phyloP scores from a whole-genome alignment of 1,140 invertebrate species.

The Aplysia californica region DNA sequence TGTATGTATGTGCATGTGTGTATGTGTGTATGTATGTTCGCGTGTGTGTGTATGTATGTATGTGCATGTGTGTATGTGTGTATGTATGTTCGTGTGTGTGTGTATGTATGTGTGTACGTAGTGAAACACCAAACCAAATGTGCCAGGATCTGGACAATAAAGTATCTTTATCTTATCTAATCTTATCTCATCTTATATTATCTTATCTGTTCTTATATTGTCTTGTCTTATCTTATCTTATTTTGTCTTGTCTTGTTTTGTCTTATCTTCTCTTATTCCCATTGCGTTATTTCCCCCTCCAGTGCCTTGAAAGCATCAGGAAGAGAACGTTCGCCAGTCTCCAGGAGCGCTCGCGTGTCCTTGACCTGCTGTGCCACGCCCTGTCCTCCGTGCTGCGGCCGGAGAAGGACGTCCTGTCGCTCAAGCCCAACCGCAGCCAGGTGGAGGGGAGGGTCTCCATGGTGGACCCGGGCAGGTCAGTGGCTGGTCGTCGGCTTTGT shows the following conservation, averaged over 20 bases:
- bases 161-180: no score
- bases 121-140: no score
- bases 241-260: not conserved
- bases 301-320: conserved; percentile 50
- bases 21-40: not conserved
- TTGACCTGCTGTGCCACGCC: conserved; percentile 63
- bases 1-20: not conserved
- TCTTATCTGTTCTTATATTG: not conserved
- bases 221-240: not conserved
- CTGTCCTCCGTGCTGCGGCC: conserved; percentile 40
- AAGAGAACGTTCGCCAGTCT: conserved; percentile 55
- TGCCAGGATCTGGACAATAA: no score
- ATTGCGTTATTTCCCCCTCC: no score
- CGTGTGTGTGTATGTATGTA: conserved; percentile 13
- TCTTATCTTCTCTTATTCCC: not conserved
- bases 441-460: conserved; percentile 21
- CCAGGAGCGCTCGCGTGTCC: conserved; percentile 62
- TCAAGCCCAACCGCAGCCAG: conserved; percentile 23
- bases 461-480: conserved; percentile 25
- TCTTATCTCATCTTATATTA: not conserved
- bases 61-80: not conserved
- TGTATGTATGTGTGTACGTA: conserved; percentile 11
- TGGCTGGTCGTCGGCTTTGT: no score
- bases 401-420: conserved; percentile 9
- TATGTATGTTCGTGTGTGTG: not conserved